phyloP scores from a whole-genome alignment of 2,113 vertebrate species.

The Emydocephalus ijimae region DNA sequence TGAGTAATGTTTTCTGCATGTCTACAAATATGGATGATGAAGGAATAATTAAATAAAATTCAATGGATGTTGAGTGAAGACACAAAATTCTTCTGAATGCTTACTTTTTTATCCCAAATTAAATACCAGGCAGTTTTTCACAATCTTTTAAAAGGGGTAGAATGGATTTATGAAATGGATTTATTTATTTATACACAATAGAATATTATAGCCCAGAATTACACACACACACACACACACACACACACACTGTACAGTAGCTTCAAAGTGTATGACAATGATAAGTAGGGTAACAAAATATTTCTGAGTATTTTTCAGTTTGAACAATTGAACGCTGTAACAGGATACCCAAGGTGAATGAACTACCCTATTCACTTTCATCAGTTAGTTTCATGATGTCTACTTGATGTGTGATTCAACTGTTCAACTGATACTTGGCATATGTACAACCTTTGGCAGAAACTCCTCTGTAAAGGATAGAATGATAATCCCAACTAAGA shows the following conservation, averaged over 20 bases:
- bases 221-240: no score
- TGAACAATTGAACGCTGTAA: background rate
- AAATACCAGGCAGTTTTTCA: background rate
- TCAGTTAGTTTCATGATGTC: background rate
- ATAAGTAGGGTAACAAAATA: background rate
- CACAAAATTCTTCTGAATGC: background rate
- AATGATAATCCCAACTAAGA: background rate
- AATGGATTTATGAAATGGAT: background rate
- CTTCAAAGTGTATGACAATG: background rate
- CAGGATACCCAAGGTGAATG: background rate
- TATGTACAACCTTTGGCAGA: background rate
- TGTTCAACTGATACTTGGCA: background rate
- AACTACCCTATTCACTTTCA: background rate
- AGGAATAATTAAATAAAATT: background rate
- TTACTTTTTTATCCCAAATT: background rate
- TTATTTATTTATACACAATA: background rate
- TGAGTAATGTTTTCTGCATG: background rate
- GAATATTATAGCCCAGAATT: background rate
- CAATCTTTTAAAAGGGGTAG: background rate
- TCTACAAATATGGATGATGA: background rate
- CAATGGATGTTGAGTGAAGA: background rate
- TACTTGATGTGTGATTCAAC: background rate
- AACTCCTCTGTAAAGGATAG: background rate
- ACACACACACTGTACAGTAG: no score
- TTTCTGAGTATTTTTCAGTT: background rate